Conservation (phyloP, 1,140 invertebrate genomes). For the Drosophila biarmipes region DNA sequence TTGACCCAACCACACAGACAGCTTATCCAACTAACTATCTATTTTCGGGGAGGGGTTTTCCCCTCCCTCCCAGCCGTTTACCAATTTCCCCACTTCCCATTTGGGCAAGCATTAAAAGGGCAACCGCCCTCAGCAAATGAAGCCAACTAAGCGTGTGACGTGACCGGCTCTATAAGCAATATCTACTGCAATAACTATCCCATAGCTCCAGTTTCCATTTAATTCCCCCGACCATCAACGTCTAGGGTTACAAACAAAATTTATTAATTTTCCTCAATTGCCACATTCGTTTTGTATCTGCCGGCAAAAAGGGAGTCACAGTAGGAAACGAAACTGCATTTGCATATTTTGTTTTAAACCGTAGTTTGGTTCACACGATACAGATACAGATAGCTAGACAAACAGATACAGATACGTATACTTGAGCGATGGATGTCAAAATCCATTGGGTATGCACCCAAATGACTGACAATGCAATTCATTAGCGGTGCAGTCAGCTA, state of each 20-base stretch:
- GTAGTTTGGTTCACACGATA: constrained; percentile 62
- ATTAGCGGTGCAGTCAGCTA: constrained; percentile 56
- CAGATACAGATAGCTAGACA: not conserved
- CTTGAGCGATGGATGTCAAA: constrained; percentile 55
- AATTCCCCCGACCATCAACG: constrained; percentile 17
- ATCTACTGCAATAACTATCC: constrained; percentile 13
- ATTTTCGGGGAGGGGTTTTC: constrained; percentile 24
- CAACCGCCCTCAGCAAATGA: constrained; percentile 56
- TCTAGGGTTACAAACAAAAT: constrained; percentile 63
- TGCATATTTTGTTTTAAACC: constrained; percentile 50
- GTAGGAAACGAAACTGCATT: constrained; percentile 37
- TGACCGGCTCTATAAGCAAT: constrained; percentile 39
- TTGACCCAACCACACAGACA: constrained; percentile 20
- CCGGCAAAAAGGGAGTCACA: constrained; percentile 24
- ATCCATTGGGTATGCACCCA: constrained; percentile 64
- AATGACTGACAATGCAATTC: constrained; percentile 74
- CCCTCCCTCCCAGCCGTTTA: not conserved
- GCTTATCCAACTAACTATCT: constrained; percentile 46
- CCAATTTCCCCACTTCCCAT: constrained; percentile 37
- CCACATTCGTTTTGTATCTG: constrained; percentile 52
- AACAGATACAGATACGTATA: constrained; percentile 7
- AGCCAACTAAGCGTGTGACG: constrained; percentile 78
- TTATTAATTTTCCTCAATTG: constrained; percentile 70
- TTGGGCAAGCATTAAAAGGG: constrained; percentile 52
- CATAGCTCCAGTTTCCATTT: constrained; percentile 46